These are phyloP conservation scores for Nephila pilipes DNA, from an alignment of 1,140 invertebrate species.

Conservation along the genomic window DNA sequence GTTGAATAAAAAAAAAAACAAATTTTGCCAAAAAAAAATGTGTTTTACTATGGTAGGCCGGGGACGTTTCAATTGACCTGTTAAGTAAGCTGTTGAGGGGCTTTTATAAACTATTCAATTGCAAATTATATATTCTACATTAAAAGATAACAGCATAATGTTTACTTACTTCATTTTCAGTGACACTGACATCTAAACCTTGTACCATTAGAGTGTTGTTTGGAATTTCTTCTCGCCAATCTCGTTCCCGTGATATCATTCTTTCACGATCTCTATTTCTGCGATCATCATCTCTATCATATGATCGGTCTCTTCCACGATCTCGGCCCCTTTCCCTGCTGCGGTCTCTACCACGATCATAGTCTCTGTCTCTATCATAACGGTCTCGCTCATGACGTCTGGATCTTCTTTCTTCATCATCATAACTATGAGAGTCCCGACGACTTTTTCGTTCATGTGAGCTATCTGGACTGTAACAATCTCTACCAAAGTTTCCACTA, in stretches of 20 bases:
- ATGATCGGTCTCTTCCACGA: constrained; percentile 76
- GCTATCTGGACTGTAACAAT: constrained; percentile 47
- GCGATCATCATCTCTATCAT: constrained; percentile 78
- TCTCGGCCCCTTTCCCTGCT: constrained; percentile 78
- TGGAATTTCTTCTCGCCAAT: constrained; percentile 84
- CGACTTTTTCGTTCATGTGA: constrained; percentile 59
- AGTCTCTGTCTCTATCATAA: constrained; percentile 67
- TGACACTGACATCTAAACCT: constrained; percentile 89
- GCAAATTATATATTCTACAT: background rate
- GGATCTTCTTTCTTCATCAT: constrained; percentile 60
- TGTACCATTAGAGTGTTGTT: constrained; percentile 93
- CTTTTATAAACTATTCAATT: background rate
- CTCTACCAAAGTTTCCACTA: constrained; percentile 42
- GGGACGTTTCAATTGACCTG: too few species aligned
- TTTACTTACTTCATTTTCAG: constrained; percentile 90
- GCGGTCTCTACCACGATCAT: constrained; percentile 73
- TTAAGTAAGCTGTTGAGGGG: too few species aligned
- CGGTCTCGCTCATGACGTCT: constrained; percentile 61
- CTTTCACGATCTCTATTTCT: constrained; percentile 78
- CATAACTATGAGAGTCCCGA: constrained; percentile 59
- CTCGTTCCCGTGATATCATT: constrained; percentile 72
- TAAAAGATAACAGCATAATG: too few species aligned
- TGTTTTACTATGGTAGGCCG: too few species aligned
- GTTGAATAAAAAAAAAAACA: too few species aligned
- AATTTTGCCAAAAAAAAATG: too few species aligned